Percentiles rank a stretch among this genome's conserved stretches.
Evolutionary conservation across 2,113 vertebrate species (phyloP).

Genomic region (Oreochromis spilurus): DNA sequence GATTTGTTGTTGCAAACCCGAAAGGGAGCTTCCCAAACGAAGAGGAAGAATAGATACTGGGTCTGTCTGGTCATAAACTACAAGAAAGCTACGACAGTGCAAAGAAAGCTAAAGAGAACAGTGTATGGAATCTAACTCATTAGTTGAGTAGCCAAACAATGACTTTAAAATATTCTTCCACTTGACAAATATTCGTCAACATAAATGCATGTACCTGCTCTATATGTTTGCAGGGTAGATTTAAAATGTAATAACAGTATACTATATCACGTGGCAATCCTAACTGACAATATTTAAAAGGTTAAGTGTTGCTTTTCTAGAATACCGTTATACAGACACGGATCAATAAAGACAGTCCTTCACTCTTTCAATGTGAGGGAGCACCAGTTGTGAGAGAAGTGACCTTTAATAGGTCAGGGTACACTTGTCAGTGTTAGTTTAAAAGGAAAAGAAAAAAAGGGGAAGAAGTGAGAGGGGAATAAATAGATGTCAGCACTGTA

Average conservation of each 20-base stretch:
- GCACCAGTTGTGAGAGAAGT: not conserved
- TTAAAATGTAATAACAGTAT: not conserved
- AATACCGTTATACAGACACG: slow-evolving; percentile 23
- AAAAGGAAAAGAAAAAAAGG: not conserved
- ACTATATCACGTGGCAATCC: not conserved
- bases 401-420: not conserved
- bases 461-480: not conserved
- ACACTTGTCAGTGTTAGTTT: not conserved
- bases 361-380: not conserved
- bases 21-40: not conserved
- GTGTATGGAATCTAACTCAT: not conserved
- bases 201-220: not conserved
- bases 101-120: not conserved
- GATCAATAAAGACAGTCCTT: not conserved
- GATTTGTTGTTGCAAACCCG: not conserved
- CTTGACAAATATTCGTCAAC: not conserved
- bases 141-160: not conserved
- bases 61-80: not conserved
- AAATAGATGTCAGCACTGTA: not conserved
- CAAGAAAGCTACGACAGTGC: not conserved
- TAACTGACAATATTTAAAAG: slow-evolving; percentile 45
- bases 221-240: not conserved
- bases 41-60: not conserved
- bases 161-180: not conserved
- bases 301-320: slow-evolving; percentile 73